Base-by-base conservation (phyloP, 1,140 invertebrate genomes). In the Trichonephila clavata region DNA sequence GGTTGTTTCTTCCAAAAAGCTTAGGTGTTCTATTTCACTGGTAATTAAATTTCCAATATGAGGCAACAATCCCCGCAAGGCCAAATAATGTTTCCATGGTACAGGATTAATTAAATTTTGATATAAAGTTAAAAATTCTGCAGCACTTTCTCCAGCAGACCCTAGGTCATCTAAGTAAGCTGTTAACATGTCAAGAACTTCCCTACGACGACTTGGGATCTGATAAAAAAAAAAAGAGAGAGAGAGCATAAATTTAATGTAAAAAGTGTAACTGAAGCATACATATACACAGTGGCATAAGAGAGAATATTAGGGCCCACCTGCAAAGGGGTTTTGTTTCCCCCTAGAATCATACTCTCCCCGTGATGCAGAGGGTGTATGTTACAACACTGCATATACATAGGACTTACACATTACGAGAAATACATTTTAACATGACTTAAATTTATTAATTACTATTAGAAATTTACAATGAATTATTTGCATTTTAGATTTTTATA, bases 61-160 rank as follows among this genome's bases (percentile, higher is more conserved):
- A 3, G 97, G 96, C 59, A 99, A 96, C 0, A 99, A 97, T 0
- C 98, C 98, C 94, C 96, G 96, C 7, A 96, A 95, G 43, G 98
- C 98, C 81, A 99, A 96, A 96, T 99, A 99, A 95, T 98, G 94
- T 97, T 97, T 65, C 98, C 96, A 93, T 27, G 98, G 98, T 0
- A 97, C 97, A 96, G 87, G 97, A 18, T 95, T 95, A 50, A 99
- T 98, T 27, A 99, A 96, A 94, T 96, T 97, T 95, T 98, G 98
- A 96, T 98, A 99, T 0, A 99, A 95, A 10, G 97, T 96, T 20
- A 99, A 96, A 95, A 99, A 99, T 95, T 99, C 98, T n/a, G 97
- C 97, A 92, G 98, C 98, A 94, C 97, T 98, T 95, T 99, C 98
- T 4, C 99, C 99, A 20, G 98, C 98, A 0, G 96, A 96, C 18